Evolutionary conservation across 2,888 invertebrate species (phyloP).

Genomic region (Apocheima hispidaria): DNA sequence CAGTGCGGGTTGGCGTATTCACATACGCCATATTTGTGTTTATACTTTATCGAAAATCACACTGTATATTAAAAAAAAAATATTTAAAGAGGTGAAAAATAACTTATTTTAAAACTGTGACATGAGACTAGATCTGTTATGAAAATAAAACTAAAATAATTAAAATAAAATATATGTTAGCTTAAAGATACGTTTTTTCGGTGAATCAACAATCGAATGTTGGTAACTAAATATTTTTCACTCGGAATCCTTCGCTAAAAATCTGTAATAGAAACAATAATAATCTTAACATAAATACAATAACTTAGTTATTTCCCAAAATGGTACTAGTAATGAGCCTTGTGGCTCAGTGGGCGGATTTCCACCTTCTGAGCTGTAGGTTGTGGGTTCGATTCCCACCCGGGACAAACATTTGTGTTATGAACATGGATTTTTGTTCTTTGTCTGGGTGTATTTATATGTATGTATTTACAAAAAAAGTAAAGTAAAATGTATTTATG

Average conservation of each 20-base stretch:
- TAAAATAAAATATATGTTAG: conserved; percentile 38
- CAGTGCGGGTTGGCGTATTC: too few relatives aligned
- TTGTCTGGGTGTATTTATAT: too few relatives aligned
- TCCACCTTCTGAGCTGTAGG: too few relatives aligned
- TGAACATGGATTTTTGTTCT: too few relatives aligned
- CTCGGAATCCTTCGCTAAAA: conserved; percentile 63
- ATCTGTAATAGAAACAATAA: conserved; percentile 68
- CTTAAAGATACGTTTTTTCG: conserved; percentile 33
- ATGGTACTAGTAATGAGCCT: too few relatives aligned
- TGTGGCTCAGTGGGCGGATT: too few relatives aligned
- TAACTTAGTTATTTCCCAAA: too few relatives aligned
- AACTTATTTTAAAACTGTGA: conserved; percentile 85
- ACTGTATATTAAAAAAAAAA: conserved; percentile 43
- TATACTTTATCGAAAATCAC: not conserved
- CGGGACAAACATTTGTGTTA: too few relatives aligned
- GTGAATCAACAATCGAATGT: conserved; percentile 37
- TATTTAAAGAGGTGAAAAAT: conserved; percentile 56
- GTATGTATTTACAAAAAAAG: too few relatives aligned
- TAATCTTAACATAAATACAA: conserved; percentile 41
- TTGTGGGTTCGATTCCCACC: too few relatives aligned
- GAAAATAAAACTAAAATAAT: conserved; percentile 62
- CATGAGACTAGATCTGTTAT: conserved; percentile 83
- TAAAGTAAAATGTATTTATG: too few relatives aligned
- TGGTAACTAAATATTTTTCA: conserved; percentile 64
- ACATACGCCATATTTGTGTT: not conserved